phyloP scores from a whole-genome alignment of 2,888 invertebrate species.

The Diadegma fenestrale region DNA sequence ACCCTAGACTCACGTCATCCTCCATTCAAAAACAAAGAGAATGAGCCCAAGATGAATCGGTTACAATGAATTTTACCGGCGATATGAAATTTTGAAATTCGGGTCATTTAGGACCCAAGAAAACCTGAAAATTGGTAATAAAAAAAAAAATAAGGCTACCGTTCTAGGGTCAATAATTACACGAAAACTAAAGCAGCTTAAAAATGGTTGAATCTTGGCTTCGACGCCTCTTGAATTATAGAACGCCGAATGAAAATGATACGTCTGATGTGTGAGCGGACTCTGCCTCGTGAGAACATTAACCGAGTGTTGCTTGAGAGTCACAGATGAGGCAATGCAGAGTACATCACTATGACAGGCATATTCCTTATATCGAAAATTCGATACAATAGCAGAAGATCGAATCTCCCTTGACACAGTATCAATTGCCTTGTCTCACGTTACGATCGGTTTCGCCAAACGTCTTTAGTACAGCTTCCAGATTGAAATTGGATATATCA shows the following conservation, averaged over 20 bases:
- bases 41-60: no score
- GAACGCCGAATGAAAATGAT: conserved; percentile 1
- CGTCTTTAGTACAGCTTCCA: background rate
- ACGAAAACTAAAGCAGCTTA: background rate
- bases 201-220: background rate
- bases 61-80: no score
- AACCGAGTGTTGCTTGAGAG: background rate
- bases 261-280: conserved; percentile 15
- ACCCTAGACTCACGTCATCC: no score
- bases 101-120: no score
- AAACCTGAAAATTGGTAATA: no score
- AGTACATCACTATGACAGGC: background rate
- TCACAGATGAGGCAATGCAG: conserved; percentile 1
- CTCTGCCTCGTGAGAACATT: background rate
- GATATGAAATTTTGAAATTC: no score
- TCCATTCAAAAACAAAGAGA: no score
- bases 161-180: no score
- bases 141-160: no score
- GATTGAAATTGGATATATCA: background rate
- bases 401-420: conserved; percentile 27
- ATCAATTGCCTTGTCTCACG: conserved; percentile 36
- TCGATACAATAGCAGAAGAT: background rate
- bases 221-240: background rate
- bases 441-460: conserved; percentile 10
- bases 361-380: conserved; percentile 5